Percentiles rank a stretch among this genome's conserved stretches.
Conservation (phyloP, 2,797 vertebrate genomes). For the Syngnathus rostellatus region DNA sequence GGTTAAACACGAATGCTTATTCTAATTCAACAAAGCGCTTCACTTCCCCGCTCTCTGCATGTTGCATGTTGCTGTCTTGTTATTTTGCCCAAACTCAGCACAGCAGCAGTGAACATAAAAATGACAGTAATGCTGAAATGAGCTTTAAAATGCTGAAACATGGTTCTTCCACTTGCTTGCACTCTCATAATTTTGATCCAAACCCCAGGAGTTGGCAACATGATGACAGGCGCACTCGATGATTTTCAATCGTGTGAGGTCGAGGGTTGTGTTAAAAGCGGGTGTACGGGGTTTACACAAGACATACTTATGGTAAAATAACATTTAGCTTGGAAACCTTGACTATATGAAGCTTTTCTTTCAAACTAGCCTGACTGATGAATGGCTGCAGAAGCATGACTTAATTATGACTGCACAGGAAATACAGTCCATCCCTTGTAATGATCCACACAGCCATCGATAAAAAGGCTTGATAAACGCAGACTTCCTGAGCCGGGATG, state of each 20-base stretch:
- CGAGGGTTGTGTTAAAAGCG: not conserved
- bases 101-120: conserved; percentile 29
- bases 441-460: conserved; percentile 63
- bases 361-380: conserved; percentile 52
- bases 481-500: conserved; percentile 63
- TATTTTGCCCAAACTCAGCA: conserved; percentile 24
- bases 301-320: too few species aligned
- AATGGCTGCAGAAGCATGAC: conserved; percentile 54
- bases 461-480: conserved; percentile 72
- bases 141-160: conserved; percentile 39
- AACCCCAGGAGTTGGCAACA: conserved; percentile 21
- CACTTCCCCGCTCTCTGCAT: conserved; percentile 6
- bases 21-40: conserved; percentile 3
- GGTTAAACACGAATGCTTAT: conserved; percentile 19
- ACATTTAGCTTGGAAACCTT: conserved; percentile 4
- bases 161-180: conserved; percentile 38
- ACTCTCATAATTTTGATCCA: conserved; percentile 30
- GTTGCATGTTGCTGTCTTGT: conserved; percentile 12
- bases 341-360: conserved; percentile 40
- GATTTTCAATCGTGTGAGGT: not conserved
- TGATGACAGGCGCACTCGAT: conserved; percentile 19
- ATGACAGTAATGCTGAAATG: conserved; percentile 55
- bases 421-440: conserved; percentile 64
- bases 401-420: conserved; percentile 69
- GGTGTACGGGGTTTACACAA: not conserved